Evolutionary conservation across 53 echinoderm and acorn worm genomes (phyloP).

Genomic region (Antedon mediterranea): DNA sequence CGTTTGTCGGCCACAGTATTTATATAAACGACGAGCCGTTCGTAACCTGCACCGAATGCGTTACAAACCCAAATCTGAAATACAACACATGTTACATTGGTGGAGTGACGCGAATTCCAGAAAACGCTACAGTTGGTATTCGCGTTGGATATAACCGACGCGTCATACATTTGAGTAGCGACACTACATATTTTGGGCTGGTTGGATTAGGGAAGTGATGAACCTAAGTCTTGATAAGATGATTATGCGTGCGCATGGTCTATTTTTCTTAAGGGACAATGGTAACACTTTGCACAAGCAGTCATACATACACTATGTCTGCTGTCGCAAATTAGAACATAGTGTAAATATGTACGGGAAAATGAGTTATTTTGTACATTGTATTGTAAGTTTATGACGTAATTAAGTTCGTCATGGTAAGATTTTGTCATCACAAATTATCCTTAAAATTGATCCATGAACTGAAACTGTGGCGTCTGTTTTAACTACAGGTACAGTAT

Average conservation of each 20-base stretch:
- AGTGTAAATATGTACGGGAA: too few relatives aligned
- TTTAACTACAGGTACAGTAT: constrained; percentile 22
- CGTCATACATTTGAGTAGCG: neutral
- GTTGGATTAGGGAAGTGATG: neutral
- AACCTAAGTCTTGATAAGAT: too few relatives aligned
- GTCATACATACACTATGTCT: too few relatives aligned
- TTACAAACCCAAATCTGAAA: neutral
- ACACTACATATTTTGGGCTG: constrained; percentile 21
- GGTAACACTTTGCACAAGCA: too few relatives aligned
- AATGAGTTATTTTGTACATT: too few relatives aligned
- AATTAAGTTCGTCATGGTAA: too few relatives aligned
- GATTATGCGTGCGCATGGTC: too few relatives aligned
- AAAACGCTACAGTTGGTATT: neutral
- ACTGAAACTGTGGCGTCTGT: neutral
- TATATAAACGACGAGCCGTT: neutral
- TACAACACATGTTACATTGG: neutral
- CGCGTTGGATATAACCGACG: neutral
- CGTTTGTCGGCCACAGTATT: neutral
- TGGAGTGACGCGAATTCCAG: neutral
- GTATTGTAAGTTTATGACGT: too few relatives aligned
- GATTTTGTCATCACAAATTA: too few relatives aligned
- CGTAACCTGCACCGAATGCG: neutral
- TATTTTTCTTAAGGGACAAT: too few relatives aligned
- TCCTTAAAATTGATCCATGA: neutral
- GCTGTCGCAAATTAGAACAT: too few relatives aligned